Base-by-base conservation (phyloP, 2,113 vertebrate genomes). In the Pedionomus torquatus region DNA sequence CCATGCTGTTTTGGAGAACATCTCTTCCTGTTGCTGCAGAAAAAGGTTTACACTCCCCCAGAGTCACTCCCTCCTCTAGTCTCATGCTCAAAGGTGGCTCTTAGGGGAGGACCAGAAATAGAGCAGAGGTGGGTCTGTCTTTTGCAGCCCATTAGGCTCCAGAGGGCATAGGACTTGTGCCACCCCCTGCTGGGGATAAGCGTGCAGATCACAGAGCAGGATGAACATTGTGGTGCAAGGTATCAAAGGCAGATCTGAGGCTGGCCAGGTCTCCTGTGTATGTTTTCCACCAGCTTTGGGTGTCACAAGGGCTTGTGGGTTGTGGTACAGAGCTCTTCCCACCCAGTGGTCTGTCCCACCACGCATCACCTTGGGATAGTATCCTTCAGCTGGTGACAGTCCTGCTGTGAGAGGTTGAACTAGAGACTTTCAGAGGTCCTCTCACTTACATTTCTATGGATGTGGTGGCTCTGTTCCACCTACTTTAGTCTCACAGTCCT, bases 191-290 rank as follows among this genome's bases (percentile, higher is more conserved):
- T 99, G 97, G 98, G 98, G 76, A 98, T 99, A 99, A 96, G 97
- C 25, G 98, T 98, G 44, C 98, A 99, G 96, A 98, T 98, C 19
- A 96, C 98, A 11, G 98, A 99, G 96, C 98, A 96, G 97, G 60
- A 99, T 81, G 4, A 97, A 98, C 33, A 64, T 98, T 28, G 87
- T 98, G 55, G 98, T 98, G 60, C 99, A 99, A 97, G 99, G 99
- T 78, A 71, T 98, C 39, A 97, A 93, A 98, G 98, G 98, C 99
- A 83, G 93, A 63, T 51, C 33, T 74, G 75, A 80, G 41, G 23
- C 13, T 78, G 66, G 19, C 46, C 7, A 6, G 35, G 44, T 60
- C 33, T 55, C 24, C 17, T 0, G 0, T 51, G 49, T 11, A 9
- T 25, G n/a, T 35, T 83, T 15, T 75, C 11, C 44, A 5, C 3